Percentiles rank a stretch among this genome's conserved stretches.
Conservation (phyloP, 2,797 vertebrate genomes). For the Scyliorhinus canicula region DNA sequence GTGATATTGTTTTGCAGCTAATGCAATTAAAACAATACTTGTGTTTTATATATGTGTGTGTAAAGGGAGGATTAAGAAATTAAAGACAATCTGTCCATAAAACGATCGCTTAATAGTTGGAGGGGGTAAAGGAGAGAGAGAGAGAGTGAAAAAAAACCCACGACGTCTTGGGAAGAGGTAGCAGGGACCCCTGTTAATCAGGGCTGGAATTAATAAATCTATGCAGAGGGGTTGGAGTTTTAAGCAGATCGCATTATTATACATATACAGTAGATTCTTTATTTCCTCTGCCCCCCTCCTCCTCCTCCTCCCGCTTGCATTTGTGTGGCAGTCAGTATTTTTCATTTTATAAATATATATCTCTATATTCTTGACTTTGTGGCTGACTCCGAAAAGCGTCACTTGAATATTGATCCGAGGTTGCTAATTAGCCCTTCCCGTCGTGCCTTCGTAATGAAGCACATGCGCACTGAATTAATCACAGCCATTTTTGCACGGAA, state of each 20-base stretch:
- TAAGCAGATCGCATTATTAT: conserved; percentile 36
- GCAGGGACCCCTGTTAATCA: conserved; percentile 31
- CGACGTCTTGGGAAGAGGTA: neutral
- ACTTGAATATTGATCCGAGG: conserved; percentile 88
- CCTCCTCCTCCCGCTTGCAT: conserved; percentile 45
- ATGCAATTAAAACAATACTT: conserved; percentile 20
- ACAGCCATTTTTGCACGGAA: conserved; percentile 99
- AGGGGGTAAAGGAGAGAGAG: neutral
- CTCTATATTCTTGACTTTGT: conserved; percentile 37
- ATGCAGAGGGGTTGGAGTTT: conserved; percentile 31
- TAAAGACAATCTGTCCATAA: conserved; percentile 13
- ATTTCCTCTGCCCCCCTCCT: conserved; percentile 41
- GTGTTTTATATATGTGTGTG: neutral
- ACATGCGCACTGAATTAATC: conserved; percentile 99
- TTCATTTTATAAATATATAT: conserved; percentile 47
- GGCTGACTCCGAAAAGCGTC: conserved; percentile 35
- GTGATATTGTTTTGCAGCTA: neutral
- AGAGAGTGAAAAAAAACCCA: neutral
- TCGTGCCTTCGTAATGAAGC: conserved; percentile 99
- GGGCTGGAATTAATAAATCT: conserved; percentile 27
- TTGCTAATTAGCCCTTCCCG: conserved; percentile 99
- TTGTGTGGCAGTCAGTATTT: conserved; percentile 48
- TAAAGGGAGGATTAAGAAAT: conserved; percentile 25
- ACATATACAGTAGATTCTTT: conserved; percentile 42
- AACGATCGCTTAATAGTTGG: conserved; percentile 21